Conservation (phyloP, 2,113 vertebrate species). For the Carassius auratus region DNA sequence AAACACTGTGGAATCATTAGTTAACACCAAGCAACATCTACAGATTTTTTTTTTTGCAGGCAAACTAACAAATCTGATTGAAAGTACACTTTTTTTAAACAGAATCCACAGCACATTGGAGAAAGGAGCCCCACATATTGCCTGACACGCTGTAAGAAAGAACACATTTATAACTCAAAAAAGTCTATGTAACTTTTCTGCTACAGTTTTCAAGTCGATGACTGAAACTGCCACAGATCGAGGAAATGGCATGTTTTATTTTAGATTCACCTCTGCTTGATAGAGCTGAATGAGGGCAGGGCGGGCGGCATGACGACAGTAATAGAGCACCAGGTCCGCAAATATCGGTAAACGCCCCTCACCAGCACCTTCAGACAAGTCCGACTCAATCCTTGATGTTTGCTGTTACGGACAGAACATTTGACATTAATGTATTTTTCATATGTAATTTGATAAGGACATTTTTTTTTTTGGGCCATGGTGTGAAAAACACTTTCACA, state of each 20-base stretch:
- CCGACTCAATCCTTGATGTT: conserved; percentile 81
- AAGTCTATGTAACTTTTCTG: conserved; percentile 52
- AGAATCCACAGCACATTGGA: not conserved
- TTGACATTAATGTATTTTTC: not conserved
- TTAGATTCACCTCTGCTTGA: conserved; percentile 84
- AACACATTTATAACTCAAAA: not conserved
- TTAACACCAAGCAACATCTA: not conserved
- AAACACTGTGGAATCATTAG: not conserved
- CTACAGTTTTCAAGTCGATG: not conserved
- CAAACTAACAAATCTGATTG: not conserved
- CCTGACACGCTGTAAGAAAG: not conserved
- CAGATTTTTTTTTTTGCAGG: not conserved
- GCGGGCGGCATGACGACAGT: conserved; percentile 85
- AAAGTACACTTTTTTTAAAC: not conserved
- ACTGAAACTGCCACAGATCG: not conserved
- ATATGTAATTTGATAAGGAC: not conserved
- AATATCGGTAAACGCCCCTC: conserved; percentile 86
- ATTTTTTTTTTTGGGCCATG: not conserved
- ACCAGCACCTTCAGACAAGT: conserved; percentile 65
- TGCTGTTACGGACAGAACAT: conserved; percentile 63
- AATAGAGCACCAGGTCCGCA: conserved; percentile 93
- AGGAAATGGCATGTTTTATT: not conserved
- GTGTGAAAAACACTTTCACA: conserved; percentile 11
- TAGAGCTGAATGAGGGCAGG: conserved; percentile 91
- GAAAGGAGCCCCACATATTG: not conserved